Percentiles rank a stretch among this genome's conserved stretches.
Evolutionary conservation across 2,113 vertebrate species (phyloP).

Genomic region (Mus musculus): DNA sequence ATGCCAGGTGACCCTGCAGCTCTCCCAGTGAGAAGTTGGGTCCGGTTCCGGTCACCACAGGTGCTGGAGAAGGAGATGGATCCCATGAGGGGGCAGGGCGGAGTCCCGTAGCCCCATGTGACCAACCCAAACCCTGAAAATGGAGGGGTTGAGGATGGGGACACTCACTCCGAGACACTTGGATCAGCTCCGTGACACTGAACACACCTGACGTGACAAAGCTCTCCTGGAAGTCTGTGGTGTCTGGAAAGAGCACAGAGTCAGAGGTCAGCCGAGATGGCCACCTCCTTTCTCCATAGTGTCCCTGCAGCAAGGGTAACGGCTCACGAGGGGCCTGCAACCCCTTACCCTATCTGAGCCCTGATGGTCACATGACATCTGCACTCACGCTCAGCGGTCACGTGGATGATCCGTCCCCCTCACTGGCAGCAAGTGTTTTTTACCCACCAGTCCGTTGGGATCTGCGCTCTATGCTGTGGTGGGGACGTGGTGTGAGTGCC

Average conservation of each 20-base stretch:
- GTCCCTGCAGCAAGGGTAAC: background rate
- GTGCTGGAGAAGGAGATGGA: slow-evolving; percentile 84
- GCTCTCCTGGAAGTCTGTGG: slow-evolving; percentile 97
- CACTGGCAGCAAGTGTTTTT: too few relatives aligned
- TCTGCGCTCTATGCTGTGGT: too few relatives aligned
- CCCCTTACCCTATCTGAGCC: background rate
- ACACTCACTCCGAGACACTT: slow-evolving; percentile 97
- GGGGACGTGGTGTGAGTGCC: too few relatives aligned
- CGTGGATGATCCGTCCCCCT: background rate
- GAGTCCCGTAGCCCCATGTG: background rate
- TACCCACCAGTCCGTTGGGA: background rate
- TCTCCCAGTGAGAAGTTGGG: slow-evolving; percentile 98
- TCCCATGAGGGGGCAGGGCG: background rate
- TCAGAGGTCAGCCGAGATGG: accelerated
- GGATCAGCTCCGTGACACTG: slow-evolving; percentile 98
- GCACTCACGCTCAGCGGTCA: background rate
- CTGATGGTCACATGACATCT: background rate
- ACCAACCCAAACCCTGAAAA: background rate
- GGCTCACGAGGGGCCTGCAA: background rate
- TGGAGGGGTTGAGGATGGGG: background rate
- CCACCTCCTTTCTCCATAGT: background rate
- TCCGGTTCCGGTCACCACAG: slow-evolving; percentile 95
- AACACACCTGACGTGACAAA: slow-evolving; percentile 98
- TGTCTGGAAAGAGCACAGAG: slow-evolving; percentile 87
- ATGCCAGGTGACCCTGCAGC: slow-evolving; percentile 97